phyloP scores from a whole-genome alignment of 1,140 invertebrate genomes.

The Eueides isabella region DNA sequence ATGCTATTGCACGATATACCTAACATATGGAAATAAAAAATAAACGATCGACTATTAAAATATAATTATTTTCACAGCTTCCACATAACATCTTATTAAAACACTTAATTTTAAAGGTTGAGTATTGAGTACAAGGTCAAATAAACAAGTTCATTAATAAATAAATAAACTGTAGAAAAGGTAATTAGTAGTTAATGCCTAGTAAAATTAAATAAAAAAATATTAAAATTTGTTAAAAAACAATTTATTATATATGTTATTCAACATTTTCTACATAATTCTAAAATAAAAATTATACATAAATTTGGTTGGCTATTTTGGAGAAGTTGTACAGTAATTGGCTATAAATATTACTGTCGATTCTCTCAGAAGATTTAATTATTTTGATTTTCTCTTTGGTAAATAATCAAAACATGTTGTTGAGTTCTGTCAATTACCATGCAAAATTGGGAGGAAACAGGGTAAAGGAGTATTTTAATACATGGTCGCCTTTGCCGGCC shows the following conservation, averaged over 20 bases:
- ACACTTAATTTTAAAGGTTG: background rate
- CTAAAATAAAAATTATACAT: too few species aligned
- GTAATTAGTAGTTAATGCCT: background rate
- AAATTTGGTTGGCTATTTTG: too few species aligned
- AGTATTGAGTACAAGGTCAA: background rate
- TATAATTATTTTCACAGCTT: background rate
- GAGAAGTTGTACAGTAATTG: too few species aligned
- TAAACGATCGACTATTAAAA: background rate
- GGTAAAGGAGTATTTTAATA: too few species aligned
- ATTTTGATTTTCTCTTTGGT: background rate
- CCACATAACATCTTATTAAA: background rate
- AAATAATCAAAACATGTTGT: background rate
- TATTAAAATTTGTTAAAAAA: too few species aligned
- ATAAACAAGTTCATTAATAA: background rate
- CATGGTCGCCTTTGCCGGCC: too few species aligned
- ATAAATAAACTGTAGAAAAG: background rate
- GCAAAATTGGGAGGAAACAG: background rate
- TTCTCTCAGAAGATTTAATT: background rate
- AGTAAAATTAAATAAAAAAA: background rate
- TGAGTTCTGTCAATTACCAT: background rate
- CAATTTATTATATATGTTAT: too few species aligned
- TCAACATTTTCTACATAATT: too few species aligned
- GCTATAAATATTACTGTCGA: too few species aligned
- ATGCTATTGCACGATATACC: background rate
- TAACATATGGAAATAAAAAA: background rate